Evolutionary conservation across 1,140 invertebrate genomes (phyloP), one percentile per base, ranked within the genome.

Genomic region (Drosophila oshimai): DNA sequence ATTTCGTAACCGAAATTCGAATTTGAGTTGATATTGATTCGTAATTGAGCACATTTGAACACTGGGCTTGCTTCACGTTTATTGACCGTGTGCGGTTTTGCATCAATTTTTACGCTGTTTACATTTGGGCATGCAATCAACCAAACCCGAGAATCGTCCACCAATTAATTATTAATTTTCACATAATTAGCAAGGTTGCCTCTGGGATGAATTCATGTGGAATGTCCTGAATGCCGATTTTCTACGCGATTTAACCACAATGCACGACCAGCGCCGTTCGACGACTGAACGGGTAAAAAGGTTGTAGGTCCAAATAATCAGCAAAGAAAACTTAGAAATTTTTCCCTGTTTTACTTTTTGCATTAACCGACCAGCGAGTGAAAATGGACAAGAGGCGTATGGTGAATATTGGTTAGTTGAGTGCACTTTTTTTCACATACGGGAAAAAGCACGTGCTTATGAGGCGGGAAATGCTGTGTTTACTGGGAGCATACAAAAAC

Each of bases 241-340:
- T 22, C 41, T 28, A 5, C 28, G 58, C 33, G 18, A 39, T 58
- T 70, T 33, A 9, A 37, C 68, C 51, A 87, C 81, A 71, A 70
- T 74, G 61, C 62, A 39, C 61, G 64, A 67, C 62, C 41, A 81
- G 51, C 50, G 73, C 58, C 81, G 42, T 18, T 57, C 58, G 33
- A 51, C 72, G 76, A 87, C 81, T 87, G 73, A 87, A 71, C 24
- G 39, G 39, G 31, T 28, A 20, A 39, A 57, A 36, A 39, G 54
- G 55, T 47, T 61, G 33, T 31, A 64, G 54, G 58, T 53, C 55
- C 47, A 70, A 87, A 86, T 87, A 87, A 87, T 87, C 69, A 47
- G 41, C 51, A 60, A 87, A 87, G 81, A 87, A 87, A 87, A 81
- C 81, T 49, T 87, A 87, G 73, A 87, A 87, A 88, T 87, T 87